Evolutionary conservation across 2,888 invertebrate species (phyloP), one percentile per base, ranked within the genome.

Genomic region (Selenia dentaria): DNA sequence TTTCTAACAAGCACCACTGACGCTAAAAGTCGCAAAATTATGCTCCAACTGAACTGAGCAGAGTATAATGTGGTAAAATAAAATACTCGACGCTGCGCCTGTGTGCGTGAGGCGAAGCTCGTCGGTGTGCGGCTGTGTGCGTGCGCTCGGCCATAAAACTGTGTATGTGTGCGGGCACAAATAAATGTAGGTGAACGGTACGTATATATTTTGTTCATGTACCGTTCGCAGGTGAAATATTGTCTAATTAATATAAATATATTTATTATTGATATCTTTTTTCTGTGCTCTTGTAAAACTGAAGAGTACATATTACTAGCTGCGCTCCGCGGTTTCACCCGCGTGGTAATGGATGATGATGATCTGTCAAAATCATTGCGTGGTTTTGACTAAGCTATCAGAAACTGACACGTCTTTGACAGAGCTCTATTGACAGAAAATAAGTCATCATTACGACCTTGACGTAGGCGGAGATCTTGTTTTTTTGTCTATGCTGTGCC

Each of bases 161-260:
- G 71, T 40, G 67, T 4, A 45, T 74, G 88, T 88, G 87, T 87
- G 87, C 49, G 87, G 79, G 75, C 63, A 78, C 79, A 86, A 83
- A 87, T 86, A 86, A 86, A 89, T 88, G 87, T 88, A 86, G 87
- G 88, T 86, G 83, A 86, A 74, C 74, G 69, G 77, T 79, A 76
- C 71, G 81, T 88, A 82, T 80, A 82, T 81, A 82, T 75, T 72
- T 60, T 57, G 72, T 74, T 59, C 63, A 36, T 57, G 73, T 75
- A 76, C 64, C 51, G 68, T 55, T 49, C 50, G 70, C 53, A 70
- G 45, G 57, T 43, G 46, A 56, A 61, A 51, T 59, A 34, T 36
- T 51, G 57, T 60, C 53, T 48, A 60, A 54, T 63, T 60, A 67
- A 61, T 67, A 34, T 33, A 24, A 2, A 11, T 22, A 6, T 22